Conservation (phyloP, 2,797 vertebrate genomes). For the Novumbra hubbsi region DNA sequence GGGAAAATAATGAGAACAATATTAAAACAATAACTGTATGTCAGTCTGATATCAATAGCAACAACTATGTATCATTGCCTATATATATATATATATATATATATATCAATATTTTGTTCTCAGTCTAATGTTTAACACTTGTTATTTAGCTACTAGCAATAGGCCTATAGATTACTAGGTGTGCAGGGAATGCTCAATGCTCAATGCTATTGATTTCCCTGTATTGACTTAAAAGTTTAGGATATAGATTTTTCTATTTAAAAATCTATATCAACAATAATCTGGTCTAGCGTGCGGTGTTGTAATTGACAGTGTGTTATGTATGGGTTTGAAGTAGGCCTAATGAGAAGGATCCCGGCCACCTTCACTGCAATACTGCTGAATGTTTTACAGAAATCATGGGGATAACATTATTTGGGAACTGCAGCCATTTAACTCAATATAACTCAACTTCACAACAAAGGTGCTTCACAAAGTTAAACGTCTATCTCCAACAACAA, state of each 20-base stretch:
- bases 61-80: background rate
- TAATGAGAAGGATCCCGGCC: conserved; percentile 37
- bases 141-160: conserved; percentile 20
- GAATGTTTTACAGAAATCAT: background rate
- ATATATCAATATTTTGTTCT: background rate
- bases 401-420: too few relatives aligned
- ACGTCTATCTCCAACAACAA: too few relatives aligned
- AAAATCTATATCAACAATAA: conserved; percentile 85
- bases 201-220: conserved; percentile 72
- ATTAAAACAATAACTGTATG: conserved; percentile 1
- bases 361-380: background rate
- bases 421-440: too few relatives aligned
- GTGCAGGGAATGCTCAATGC: conserved; percentile 41
- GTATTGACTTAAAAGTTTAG: conserved; percentile 80
- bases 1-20: background rate
- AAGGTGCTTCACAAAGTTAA: too few relatives aligned
- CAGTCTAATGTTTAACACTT: background rate
- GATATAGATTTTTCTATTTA: conserved; percentile 85
- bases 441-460: too few relatives aligned
- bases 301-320: conserved; percentile 76
- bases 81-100: background rate
- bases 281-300: conserved; percentile 65
- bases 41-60: background rate
- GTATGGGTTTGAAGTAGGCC: conserved; percentile 48
- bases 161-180: conserved; percentile 41